Base-by-base conservation (phyloP, 2,888 invertebrate species). In the Cheilosia vernalis region DNA sequence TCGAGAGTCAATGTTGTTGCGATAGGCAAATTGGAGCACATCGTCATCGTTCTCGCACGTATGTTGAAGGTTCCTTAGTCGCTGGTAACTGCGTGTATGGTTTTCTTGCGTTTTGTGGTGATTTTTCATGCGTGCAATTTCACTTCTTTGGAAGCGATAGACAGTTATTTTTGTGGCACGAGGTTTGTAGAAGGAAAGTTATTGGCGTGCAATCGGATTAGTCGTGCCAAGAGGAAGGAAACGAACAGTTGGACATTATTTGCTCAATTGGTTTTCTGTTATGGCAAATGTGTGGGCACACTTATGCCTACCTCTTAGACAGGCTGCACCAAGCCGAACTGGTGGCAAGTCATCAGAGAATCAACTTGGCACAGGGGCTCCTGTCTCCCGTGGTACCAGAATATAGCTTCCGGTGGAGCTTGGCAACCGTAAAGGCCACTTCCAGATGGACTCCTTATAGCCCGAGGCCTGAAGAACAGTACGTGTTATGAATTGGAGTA, bases 11-110 rank as follows among this genome's bases (percentile, higher is more conserved):
- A 85, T 85, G 83, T 60, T 78, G 66, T 63, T 63, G 44, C 67
- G 72, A 69, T 74, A 51, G 63, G 56, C 56, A 84, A 84, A 84
- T 73, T 79, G 67, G 83, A 84, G 83, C 83, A 79, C 67, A 74
- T 73, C 64, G 76, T 40, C 56, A 64, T 53, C 47, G 64, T 72
- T 66, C 60, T 66, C 66, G 27, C 55, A 60, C 17, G 47, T 58
- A 55, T 77, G 64, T 70, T 77, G 78, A 83, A 78, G 82, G 82
- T 81, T 76, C 53, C 70, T 66, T 55, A 64, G 60, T 44, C 64
- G 69, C 44, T 51, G 40, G 44, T 33, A 60, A 33, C 19, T 63
- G 55, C n/a, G 53, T 64, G 44, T 47, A 40, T 53, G 24, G n/a
- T 42, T 9, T 47, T 76, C 53, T 53, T 24, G 13, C 30, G 24